A percentile compares a stretch with the other conserved stretches of the same genome.
Evolutionary conservation across 53 echinoderm and acorn worm species (phyloP).

Genomic region (Pentamera pediparva): DNA sequence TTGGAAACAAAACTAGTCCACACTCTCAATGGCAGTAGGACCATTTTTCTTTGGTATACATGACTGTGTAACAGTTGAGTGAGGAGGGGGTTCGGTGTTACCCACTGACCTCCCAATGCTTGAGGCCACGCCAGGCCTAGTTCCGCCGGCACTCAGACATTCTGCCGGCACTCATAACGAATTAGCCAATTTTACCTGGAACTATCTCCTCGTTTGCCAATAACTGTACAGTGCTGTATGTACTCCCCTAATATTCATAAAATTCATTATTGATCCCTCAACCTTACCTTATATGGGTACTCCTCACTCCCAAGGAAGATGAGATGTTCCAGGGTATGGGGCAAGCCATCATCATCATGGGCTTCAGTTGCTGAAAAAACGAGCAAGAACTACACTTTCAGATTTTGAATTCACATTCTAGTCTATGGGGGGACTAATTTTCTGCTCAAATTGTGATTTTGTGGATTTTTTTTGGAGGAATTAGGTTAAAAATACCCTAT

Average conservation of each 20-base stretch:
- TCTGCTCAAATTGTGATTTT: not conserved
- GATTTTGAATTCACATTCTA: not conserved
- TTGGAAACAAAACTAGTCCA: too few relatives aligned
- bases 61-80: too few relatives aligned
- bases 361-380: conserved; percentile 79
- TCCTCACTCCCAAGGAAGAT: conserved; percentile 95
- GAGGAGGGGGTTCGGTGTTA: too few relatives aligned
- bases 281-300: conserved; percentile 86
- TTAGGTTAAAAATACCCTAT: not conserved
- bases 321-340: conserved; percentile 96
- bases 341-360: conserved; percentile 94
- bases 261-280: not conserved
- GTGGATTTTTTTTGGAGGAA: not conserved
- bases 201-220: too few relatives aligned
- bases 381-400: not conserved
- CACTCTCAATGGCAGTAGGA: too few relatives aligned
- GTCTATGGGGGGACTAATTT: not conserved
- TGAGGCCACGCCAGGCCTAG: too few relatives aligned
- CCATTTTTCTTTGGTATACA: too few relatives aligned
- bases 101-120: too few relatives aligned
- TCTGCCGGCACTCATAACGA: too few relatives aligned
- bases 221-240: too few relatives aligned
- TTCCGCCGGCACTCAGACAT: too few relatives aligned
- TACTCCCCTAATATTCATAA: not conserved
- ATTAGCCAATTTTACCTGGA: too few relatives aligned